Conservation (phyloP, 35 echinoderm and acorn worm species). For the Patiria miniata region DNA sequence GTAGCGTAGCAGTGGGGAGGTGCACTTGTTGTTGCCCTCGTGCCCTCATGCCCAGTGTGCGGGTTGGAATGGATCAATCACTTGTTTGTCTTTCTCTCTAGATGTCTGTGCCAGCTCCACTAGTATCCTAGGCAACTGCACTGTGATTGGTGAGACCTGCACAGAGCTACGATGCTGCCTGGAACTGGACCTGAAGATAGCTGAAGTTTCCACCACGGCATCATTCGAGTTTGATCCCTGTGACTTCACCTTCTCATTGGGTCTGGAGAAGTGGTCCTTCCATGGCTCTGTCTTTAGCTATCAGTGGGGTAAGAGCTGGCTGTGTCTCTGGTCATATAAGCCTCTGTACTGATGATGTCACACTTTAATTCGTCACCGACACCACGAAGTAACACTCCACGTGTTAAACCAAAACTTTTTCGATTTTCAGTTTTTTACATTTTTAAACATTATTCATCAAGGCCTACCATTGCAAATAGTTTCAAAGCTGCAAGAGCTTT, state of each 20-base stretch:
- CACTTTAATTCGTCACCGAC: no score
- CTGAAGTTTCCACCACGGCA: background rate
- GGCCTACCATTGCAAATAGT: no score
- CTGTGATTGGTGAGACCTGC: slow-evolving; percentile 4
- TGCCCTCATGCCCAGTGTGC: no score
- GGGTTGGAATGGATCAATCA: no score
- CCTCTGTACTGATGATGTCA: no score
- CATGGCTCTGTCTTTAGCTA: slow-evolving; percentile 38
- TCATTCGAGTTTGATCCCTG: slow-evolving; percentile 32
- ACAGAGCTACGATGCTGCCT: slow-evolving; percentile 34
- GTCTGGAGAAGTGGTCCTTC: slow-evolving; percentile 32
- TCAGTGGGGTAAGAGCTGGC: slow-evolving; percentile 26
- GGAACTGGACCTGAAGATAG: slow-evolving; percentile 26
- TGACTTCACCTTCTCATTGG: slow-evolving; percentile 20
- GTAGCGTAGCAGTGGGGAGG: no score
- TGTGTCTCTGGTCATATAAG: background rate
- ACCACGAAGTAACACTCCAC: no score
- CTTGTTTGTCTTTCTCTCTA: background rate
- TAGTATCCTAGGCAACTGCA: background rate
- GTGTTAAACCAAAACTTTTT: no score
- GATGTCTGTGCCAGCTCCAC: background rate
- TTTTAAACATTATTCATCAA: no score
- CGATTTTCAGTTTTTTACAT: no score
- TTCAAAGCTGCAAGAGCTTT: no score
- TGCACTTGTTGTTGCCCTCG: no score